Conservation (phyloP, 1,140 invertebrate genomes). For the Eupristina koningsbergeri region DNA sequence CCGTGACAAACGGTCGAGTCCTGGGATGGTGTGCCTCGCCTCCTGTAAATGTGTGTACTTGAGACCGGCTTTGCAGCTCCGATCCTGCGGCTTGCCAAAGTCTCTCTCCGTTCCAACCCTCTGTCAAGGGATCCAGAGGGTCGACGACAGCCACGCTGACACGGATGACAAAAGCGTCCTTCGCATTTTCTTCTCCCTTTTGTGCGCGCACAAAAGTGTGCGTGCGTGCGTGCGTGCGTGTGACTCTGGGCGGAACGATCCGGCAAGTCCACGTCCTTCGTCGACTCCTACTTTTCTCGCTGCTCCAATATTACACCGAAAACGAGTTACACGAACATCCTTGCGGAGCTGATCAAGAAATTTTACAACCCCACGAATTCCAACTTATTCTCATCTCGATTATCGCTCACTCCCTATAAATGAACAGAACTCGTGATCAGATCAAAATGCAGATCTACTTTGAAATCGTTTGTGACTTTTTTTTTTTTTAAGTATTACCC, state of each 20-base stretch:
- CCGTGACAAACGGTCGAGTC: neutral
- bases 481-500: too few relatives aligned
- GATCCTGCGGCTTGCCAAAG: neutral
- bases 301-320: neutral
- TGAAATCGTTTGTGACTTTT: too few relatives aligned
- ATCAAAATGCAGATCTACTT: too few relatives aligned
- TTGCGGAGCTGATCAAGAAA: neutral
- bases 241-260: neutral
- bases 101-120: neutral
- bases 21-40: neutral
- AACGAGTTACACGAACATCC: slow-evolving; percentile 1
- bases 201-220: slow-evolving; percentile 22
- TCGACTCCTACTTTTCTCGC: slow-evolving; percentile 7
- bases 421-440: too few relatives aligned
- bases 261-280: neutral
- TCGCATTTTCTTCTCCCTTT: slow-evolving; percentile 63
- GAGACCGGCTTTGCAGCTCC: slow-evolving; percentile 6
- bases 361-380: neutral
- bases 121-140: neutral
- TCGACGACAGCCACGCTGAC: slow-evolving; percentile 42
- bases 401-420: too few relatives aligned
- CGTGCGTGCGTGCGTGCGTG: neutral
- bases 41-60: neutral
- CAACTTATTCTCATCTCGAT: too few relatives aligned
- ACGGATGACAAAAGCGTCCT: slow-evolving; percentile 62